phyloP scores from a whole-genome alignment of 1,140 invertebrate genomes.

The Glomeris maerens region DNA sequence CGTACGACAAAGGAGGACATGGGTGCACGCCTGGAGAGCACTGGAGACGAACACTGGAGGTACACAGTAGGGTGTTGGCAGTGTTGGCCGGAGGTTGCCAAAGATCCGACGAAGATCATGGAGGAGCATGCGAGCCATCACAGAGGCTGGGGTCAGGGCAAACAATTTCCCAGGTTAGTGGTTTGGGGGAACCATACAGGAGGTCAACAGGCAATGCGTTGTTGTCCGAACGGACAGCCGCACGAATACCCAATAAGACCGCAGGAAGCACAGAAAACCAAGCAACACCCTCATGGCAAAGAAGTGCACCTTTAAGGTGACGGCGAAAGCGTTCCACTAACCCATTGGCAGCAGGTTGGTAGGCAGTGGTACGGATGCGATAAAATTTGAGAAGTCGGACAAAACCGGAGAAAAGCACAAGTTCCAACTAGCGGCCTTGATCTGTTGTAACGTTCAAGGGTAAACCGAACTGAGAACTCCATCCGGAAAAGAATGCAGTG shows the following conservation, averaged over 20 bases:
- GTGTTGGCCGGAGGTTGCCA: too few relatives aligned
- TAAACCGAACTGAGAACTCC: constrained; percentile 26
- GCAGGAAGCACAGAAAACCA: constrained; percentile 28
- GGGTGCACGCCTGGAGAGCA: too few relatives aligned
- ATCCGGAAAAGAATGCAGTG: constrained; percentile 21
- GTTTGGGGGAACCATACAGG: constrained; percentile 17
- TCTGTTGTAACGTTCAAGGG: constrained; percentile 27
- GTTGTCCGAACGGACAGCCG: constrained; percentile 21
- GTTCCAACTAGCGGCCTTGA: constrained; percentile 32
- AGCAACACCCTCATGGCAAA: constrained; percentile 14
- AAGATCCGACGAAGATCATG: too few relatives aligned
- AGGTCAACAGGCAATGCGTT: too few relatives aligned
- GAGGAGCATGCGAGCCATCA: too few relatives aligned
- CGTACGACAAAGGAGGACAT: too few relatives aligned
- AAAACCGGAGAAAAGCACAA: constrained; percentile 20
- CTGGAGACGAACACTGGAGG: too few relatives aligned
- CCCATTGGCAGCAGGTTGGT: constrained; percentile 27
- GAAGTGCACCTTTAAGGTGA: constrained; percentile 26
- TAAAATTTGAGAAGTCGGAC: constrained; percentile 9
- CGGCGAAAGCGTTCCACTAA: constrained; percentile 28
- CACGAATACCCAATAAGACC: constrained; percentile 24
- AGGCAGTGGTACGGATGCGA: constrained; percentile 25
- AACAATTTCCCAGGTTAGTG: constrained; percentile 18
- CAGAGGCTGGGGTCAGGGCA: neutral
- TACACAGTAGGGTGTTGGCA: too few relatives aligned